Evolutionary conservation across 2,113 vertebrate genomes (phyloP), one percentile per base, ranked within the genome.

Genomic region (Nasalis larvatus): DNA sequence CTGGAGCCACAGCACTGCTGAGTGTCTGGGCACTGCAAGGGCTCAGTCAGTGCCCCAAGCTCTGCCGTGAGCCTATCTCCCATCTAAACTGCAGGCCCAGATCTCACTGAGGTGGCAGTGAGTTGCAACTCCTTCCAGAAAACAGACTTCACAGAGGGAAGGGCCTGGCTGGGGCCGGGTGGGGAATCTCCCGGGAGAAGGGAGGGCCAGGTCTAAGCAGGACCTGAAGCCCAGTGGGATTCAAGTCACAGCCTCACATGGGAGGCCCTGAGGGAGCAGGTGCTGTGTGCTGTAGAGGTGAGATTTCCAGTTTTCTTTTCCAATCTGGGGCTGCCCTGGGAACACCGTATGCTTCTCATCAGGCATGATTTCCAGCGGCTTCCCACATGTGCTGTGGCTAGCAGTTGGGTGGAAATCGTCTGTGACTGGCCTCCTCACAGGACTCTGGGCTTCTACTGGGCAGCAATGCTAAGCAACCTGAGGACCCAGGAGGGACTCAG

Each of bases 291-390:
- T 37, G 21, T 47, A 32, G 8, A 68, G 56, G 8, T 3, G 10
- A 68, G 25, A 56, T 8, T 18, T 63, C 30, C 8, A 27, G 52
- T 16, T 74, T 25, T 18, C 3, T 13, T 17, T 12, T 13, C 21
- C 45, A 6, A 4, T 14, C 32, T 27, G 47, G 37, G 47, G 27
- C 23, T 40, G 6, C 60, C 2, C 13, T 9, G 27, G 68, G 73
- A 35, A 32, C 52, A 35, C 13, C 8, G 5, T 1, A 1, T 0
- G 0, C 2, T 37, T 40, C 47, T 21, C 6, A 37, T 2, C 11
- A 52, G 7, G n/a, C 17, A 27, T 7, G 42, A 40, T n/a, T 18
- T 49, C 60, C 6, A 4, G 2, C n/a, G 54, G n/a, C 11, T 63
- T 23, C 20, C 7, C 0, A 7, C 0, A 9, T 8, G 18, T 3